Conservation (phyloP, 2,888 invertebrate species). For the Orchesellides sinensis region DNA sequence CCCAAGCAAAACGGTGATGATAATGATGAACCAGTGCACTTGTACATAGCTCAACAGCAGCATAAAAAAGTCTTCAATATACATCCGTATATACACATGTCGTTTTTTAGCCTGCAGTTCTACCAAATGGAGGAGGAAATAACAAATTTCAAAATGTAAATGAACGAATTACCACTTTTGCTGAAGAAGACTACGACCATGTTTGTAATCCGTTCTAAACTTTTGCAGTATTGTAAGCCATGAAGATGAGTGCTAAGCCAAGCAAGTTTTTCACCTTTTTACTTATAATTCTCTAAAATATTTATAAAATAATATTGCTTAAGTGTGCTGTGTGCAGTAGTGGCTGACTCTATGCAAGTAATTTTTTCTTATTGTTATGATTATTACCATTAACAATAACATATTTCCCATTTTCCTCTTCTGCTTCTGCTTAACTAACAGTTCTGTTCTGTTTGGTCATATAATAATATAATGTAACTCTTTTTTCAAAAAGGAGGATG, state of each 20-base stretch:
- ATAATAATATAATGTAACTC: conserved; percentile 26
- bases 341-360: conserved; percentile 24
- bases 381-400: conserved; percentile 35
- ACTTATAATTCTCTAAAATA: neutral
- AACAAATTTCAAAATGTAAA: no score
- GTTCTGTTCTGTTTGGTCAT: conserved; percentile 42
- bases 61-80: no score
- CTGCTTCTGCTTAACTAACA: no score
- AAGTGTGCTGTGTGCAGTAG: neutral
- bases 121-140: neutral
- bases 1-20: no score
- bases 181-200: no score
- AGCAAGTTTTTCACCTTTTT: conserved; percentile 1
- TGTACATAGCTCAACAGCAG: neutral
- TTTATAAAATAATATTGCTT: neutral
- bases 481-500: no score
- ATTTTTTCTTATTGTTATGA: conserved; percentile 27
- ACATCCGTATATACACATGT: no score
- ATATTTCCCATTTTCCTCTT: conserved; percentile 6
- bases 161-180: no score
- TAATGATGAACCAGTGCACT: neutral
- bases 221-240: neutral
- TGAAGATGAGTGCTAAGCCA: neutral
- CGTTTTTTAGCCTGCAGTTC: neutral
- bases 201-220: neutral